Conservation (phyloP, 2,797 vertebrate genomes). For the Apodemus agrarius region DNA sequence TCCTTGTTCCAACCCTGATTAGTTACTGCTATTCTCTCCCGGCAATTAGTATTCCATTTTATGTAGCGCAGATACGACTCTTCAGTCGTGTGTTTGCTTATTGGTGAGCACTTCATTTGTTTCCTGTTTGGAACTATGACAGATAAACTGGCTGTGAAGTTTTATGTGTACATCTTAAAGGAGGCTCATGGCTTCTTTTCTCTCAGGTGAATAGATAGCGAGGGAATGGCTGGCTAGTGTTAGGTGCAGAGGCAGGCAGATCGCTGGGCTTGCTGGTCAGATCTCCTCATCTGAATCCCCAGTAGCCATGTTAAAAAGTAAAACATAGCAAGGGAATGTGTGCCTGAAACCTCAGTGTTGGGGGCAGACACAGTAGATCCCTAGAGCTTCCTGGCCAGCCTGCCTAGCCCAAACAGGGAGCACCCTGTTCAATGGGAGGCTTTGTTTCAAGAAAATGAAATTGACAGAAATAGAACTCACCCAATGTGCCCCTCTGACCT, state of each 20-base stretch:
- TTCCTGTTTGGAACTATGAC: background rate
- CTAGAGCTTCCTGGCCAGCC: background rate
- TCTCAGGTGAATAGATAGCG: background rate
- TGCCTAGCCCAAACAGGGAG: background rate
- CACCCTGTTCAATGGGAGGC: background rate
- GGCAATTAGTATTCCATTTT: background rate
- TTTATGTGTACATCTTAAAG: background rate
- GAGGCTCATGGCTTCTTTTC: background rate
- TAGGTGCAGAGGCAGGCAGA: background rate
- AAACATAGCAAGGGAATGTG: background rate
- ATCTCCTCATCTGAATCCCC: background rate
- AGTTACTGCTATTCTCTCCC: background rate
- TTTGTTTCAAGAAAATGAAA: background rate
- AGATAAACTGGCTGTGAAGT: background rate
- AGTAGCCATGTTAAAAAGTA: background rate
- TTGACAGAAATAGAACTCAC: background rate
- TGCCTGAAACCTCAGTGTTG: background rate
- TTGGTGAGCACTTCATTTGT: background rate
- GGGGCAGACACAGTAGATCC: background rate
- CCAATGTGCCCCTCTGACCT: background rate
- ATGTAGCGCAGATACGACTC: background rate
- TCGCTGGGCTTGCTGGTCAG: background rate
- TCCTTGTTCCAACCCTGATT: background rate
- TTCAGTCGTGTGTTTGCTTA: background rate
- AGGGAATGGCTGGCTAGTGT: background rate